Evolutionary conservation across 2,797 vertebrate genomes (phyloP), one percentile per base, ranked within the genome.

Genomic region (Furcifer pardalis): DNA sequence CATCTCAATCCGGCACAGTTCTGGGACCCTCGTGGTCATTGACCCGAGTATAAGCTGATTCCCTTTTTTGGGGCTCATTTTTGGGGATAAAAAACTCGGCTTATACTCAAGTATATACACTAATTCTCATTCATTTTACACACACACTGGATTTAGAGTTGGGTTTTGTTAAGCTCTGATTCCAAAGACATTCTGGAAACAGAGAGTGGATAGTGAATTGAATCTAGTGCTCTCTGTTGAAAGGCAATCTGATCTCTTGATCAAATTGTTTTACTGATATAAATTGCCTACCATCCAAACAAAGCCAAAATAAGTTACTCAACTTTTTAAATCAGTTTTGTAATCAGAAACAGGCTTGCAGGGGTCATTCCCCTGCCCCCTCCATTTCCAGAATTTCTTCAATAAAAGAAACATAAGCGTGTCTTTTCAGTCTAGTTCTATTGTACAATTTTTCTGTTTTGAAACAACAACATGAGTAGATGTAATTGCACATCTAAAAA

Each of bases 241-340:
- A 85, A 91, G 35, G 63, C 8, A 30, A 73, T 85, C 83, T 83
- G 82, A n/a, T 83, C 46, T 78, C 72, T 88, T 80, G 52, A 88
- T 91, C 90, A 83, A 78, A 86, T 89, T 89, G 63, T 88, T 93
- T 92, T 88, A 77, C 82, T 85, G 87, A 87, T 86, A 93, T 65
- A 93, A 93, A 91, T 88, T 92, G 49, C 35, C 73, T 91, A 12
- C 59, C 83, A 46, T 25, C 85, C n/a, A 27, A 9, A 83, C 82
- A 77, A 46, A 68, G 15, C 32, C n/a, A 52, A 80, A 68, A 68
- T 63, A 85, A 80, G 4, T 79, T 0, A 32, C 56, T 78, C 5
- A 83, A 69, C 35, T 93, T 92, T 91, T 89, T 79, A 86, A 86
- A 88, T 86, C 56, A 90, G 46, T 4, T 88, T 92, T 84, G 79